phyloP scores from a whole-genome alignment of 2,888 invertebrate species.

The Agrochola lychnidis region DNA sequence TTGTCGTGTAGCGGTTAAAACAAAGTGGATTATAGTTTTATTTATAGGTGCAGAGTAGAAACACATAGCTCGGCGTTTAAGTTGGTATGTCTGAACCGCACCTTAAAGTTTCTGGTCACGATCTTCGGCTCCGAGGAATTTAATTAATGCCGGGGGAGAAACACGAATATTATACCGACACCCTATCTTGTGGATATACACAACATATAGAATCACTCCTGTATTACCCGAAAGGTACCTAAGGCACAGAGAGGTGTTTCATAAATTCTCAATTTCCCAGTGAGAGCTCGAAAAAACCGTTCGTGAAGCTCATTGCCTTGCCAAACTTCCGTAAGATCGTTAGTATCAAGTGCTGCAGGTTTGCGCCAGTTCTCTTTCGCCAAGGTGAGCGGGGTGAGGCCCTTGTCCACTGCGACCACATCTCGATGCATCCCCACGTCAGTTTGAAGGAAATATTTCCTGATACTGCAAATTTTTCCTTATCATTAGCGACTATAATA shows the following conservation, averaged over 20 bases:
- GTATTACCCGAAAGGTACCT: neutral
- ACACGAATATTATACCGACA: constrained; percentile 9
- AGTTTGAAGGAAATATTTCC: too few species aligned
- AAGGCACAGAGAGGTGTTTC: neutral
- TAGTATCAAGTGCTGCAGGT: too few species aligned
- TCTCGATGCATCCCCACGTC: too few species aligned
- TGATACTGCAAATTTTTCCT: too few species aligned
- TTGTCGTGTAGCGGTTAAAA: neutral
- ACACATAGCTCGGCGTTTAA: constrained; percentile 1
- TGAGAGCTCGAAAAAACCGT: too few species aligned
- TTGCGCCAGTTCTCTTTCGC: too few species aligned
- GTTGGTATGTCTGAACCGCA: constrained; percentile 28
- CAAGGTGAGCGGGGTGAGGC: too few species aligned
- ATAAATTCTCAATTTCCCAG: too few species aligned
- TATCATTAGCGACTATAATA: neutral
- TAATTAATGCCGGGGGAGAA: neutral
- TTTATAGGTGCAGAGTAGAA: neutral
- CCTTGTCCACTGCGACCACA: too few species aligned
- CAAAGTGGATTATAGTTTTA: constrained; percentile 5
- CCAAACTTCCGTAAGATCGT: too few species aligned
- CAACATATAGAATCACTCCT: neutral
- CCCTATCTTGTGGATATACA: neutral
- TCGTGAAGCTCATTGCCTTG: too few species aligned
- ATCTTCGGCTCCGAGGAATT: constrained; percentile 30
- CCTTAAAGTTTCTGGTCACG: constrained; percentile 35